A percentile compares a stretch with the other conserved stretches of the same genome.
Conservation (phyloP, 1,140 invertebrate species). For the Bombyx mandarina region DNA sequence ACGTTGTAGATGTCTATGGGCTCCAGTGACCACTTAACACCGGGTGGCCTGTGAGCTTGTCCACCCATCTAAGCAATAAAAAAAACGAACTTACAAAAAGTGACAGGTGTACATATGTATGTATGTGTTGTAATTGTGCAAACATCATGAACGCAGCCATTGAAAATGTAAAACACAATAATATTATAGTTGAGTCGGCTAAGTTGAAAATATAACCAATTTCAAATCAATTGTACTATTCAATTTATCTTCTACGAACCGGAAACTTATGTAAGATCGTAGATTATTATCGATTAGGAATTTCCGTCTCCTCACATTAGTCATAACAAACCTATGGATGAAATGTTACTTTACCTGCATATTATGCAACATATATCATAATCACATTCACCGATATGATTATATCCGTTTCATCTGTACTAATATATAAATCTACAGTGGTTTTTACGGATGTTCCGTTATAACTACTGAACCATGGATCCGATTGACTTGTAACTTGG, state of each 20-base stretch:
- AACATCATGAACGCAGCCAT: background rate
- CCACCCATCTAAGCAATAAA: no score
- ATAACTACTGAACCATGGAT: no score
- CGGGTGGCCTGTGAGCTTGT: no score
- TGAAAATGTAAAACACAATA: background rate
- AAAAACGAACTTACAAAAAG: no score
- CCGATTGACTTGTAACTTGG: no score
- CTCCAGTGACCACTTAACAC: no score
- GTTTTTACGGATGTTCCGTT: no score
- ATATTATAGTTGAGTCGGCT: background rate
- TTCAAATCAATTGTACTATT: background rate
- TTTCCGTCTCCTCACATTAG: constrained; percentile 5
- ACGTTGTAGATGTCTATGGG: no score
- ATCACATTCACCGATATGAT: background rate
- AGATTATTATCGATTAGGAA: constrained; percentile 2
- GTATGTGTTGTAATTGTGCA: no score
- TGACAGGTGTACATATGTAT: no score
- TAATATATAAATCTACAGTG: no score
- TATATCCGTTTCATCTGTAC: no score
- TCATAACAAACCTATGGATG: constrained; percentile 1
- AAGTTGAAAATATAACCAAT: background rate
- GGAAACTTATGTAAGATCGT: constrained; percentile 3
- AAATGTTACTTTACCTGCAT: background rate
- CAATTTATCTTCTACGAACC: constrained; percentile 1
- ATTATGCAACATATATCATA: constrained; percentile 1